Evolutionary conservation across 2,797 vertebrate species (phyloP).

Genomic region (Sebastes trivittatus): DNA sequence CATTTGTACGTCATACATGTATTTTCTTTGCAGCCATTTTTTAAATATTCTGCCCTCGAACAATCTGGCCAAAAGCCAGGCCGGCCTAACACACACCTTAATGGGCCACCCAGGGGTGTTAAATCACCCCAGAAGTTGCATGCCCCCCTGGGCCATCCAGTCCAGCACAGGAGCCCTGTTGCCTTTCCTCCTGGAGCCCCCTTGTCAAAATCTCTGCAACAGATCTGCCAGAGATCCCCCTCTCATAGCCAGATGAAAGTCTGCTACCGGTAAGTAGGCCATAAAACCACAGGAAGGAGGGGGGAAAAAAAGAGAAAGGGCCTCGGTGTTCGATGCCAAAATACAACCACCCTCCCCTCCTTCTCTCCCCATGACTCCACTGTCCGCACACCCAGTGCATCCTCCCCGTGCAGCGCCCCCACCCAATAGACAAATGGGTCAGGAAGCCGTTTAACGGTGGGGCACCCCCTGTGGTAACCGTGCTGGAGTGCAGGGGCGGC

Average conservation of each 20-base stretch:
- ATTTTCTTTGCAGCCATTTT: too few species aligned
- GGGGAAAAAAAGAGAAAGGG: conserved; percentile 29
- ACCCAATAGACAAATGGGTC: conserved; percentile 43
- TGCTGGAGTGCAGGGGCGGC: not conserved
- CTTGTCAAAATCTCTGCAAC: conserved; percentile 51
- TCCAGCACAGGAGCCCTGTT: conserved; percentile 40
- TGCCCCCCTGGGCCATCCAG: conserved; percentile 42
- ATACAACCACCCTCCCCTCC: conserved; percentile 40
- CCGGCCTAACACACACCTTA: not conserved
- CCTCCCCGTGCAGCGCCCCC: conserved; percentile 9
- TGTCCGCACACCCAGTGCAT: conserved; percentile 50
- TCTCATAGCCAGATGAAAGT: conserved; percentile 71
- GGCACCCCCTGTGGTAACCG: not conserved
- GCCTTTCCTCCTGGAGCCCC: conserved; percentile 36
- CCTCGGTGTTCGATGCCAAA: conserved; percentile 58
- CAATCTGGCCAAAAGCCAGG: not conserved
- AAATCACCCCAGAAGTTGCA: conserved; percentile 26
- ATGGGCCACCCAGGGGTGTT: conserved; percentile 54
- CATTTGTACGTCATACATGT: too few species aligned
- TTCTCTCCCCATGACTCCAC: conserved; percentile 21
- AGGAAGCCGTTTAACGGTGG: conserved; percentile 31
- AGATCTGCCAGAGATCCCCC: conserved; percentile 64
- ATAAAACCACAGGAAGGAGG: conserved; percentile 79
- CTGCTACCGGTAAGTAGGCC: conserved; percentile 73
- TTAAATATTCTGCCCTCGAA: not conserved